Base-by-base conservation (phyloP, 1,140 invertebrate genomes). In the Marisa cornuarietis region DNA sequence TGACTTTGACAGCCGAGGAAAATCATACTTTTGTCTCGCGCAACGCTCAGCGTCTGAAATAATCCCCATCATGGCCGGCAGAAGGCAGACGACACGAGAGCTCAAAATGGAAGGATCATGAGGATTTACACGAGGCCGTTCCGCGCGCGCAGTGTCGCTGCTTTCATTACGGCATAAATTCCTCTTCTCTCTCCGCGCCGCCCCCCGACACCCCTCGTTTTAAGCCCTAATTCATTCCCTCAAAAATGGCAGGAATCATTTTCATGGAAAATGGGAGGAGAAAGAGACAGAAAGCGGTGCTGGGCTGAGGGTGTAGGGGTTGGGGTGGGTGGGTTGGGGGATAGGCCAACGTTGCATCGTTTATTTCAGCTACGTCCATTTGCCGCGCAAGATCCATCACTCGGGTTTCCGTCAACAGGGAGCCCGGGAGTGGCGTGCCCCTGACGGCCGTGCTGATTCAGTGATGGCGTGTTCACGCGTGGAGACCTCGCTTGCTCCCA, bases 131-230 rank as follows among this genome's bases (percentile, higher is more conserved):
- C 58, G n/a, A 62, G 74, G 58, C 74, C 74, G 74, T 65, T 54
- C 13, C n/a, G 74, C 58, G 49, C 61, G 61, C 62, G 69, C 54
- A 61, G 22, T 49, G 62, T 63, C 65, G 58, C 65, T 63, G 74
- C 72, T 75, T 80, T 80, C 79, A 80, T 80, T 80, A 80, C 79
- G 68, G 79, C 79, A 80, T 80, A 80, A 80, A 80, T 73, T 80
- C 79, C 63, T 18, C 62, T 76, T 51, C 61, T 68, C 58, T 26
- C 63, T 6, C 31, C 74, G 5, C 61, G 13, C 31, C 26, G 69
- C 62, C 51, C 72, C 73, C 54, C 52, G 18, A 74, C 73, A 75
- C 76, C 65, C 65, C 49, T 68, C 63, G 62, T 73, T 75, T 73
- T 80, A 74, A 54, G 63, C 79, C 68, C 73, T 80, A 61, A 80